Evolutionary conservation across 1,140 invertebrate species (phyloP).

Genomic region (Parasteatoda tepidariorum): DNA sequence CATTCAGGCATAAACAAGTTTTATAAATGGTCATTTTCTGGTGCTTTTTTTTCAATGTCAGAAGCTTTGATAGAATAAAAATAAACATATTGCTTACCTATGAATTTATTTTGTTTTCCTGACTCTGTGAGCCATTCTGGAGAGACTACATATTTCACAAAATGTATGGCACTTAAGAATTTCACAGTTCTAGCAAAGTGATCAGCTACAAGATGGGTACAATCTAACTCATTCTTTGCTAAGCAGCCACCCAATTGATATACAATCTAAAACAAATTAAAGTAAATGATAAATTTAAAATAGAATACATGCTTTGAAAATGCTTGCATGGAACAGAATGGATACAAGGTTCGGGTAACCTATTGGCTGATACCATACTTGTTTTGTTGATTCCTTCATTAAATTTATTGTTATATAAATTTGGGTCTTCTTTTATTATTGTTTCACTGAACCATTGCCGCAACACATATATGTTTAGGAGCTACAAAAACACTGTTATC

Average conservation of each 20-base stretch:
- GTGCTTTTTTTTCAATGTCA: background rate
- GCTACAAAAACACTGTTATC: too few species aligned
- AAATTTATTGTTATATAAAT: too few species aligned
- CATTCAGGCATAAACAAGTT: too few species aligned
- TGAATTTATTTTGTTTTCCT: slow-evolving; percentile 79
- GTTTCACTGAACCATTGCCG: too few species aligned
- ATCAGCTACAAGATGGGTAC: slow-evolving; percentile 88
- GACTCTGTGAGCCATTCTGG: slow-evolving; percentile 87
- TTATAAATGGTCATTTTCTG: too few species aligned
- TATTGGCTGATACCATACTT: too few species aligned
- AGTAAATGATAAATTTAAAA: background rate
- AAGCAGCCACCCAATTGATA: slow-evolving; percentile 82
- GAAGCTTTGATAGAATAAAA: background rate
- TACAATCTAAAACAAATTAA: slow-evolving; percentile 65
- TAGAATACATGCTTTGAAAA: background rate
- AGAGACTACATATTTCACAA: slow-evolving; percentile 81
- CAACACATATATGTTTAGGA: too few species aligned
- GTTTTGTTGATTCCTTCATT: too few species aligned
- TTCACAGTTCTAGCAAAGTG: slow-evolving; percentile 84
- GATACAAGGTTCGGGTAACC: background rate
- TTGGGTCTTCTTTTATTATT: too few species aligned
- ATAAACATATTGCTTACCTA: slow-evolving; percentile 69
- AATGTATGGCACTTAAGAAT: slow-evolving; percentile 82
- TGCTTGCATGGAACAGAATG: background rate
- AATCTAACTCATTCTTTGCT: slow-evolving; percentile 75